Percentiles rank a stretch among this genome's conserved stretches.
These are phyloP conservation scores for Oligia fasciuncula DNA, from an alignment of 2,888 invertebrate genomes.

Conservation along the genomic window DNA sequence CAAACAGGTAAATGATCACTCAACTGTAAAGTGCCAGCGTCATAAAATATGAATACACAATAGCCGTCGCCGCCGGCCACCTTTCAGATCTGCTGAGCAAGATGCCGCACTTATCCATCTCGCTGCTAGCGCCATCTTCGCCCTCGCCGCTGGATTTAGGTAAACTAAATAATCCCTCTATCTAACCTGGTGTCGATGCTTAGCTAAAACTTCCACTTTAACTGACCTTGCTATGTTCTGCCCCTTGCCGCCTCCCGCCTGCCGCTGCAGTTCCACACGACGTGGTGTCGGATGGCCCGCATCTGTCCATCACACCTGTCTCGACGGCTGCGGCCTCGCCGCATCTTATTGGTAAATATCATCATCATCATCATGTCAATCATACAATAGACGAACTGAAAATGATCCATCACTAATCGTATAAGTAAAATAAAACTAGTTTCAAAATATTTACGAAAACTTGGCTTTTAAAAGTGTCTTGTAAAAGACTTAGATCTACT, in stretches of 20 bases:
- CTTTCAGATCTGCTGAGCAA: conserved; percentile 54
- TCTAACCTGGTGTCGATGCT: conserved; percentile 38
- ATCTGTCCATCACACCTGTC: conserved; percentile 77
- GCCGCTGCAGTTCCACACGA: conserved; percentile 45
- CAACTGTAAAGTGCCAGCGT: conserved; percentile 4
- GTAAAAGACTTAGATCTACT: neutral
- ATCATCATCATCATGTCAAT: conserved; percentile 9
- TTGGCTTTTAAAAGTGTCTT: neutral
- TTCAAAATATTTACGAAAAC: neutral
- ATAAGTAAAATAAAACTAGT: neutral
- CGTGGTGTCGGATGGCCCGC: conserved; percentile 59
- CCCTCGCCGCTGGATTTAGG: conserved; percentile 28
- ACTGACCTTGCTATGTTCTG: conserved; percentile 57
- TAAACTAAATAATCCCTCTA: conserved; percentile 38
- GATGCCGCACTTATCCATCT: conserved; percentile 63
- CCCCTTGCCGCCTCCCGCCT: conserved; percentile 43
- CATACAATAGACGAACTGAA: neutral
- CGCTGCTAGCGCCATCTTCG: conserved; percentile 35
- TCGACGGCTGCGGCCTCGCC: conserved; percentile 55
- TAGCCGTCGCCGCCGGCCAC: conserved; percentile 25
- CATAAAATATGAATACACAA: conserved; percentile 40
- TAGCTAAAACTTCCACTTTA: conserved; percentile 41
- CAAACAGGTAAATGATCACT: conserved; percentile 30
- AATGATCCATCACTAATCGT: neutral
- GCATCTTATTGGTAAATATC: conserved; percentile 55